phyloP scores from a whole-genome alignment of 2,888 invertebrate genomes.

The Erebia ligea region DNA sequence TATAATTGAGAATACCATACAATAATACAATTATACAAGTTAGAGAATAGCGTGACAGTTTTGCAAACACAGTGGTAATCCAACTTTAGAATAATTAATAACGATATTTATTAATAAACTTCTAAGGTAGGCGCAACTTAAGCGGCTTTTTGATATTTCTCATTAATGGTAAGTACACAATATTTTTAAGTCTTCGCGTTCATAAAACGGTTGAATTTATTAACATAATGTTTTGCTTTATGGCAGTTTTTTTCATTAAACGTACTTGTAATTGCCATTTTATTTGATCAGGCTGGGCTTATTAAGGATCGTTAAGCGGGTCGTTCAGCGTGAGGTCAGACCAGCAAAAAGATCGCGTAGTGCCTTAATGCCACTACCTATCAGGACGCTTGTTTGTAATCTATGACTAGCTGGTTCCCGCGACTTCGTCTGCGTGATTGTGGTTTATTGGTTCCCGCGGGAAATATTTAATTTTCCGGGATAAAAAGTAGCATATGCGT shows the following conservation, averaged over 20 bases:
- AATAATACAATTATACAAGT: not conserved
- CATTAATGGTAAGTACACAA: not conserved
- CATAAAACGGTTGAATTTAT: conserved; percentile 1
- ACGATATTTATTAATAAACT: not conserved
- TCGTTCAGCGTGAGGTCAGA: too few relatives aligned
- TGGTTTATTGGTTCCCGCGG: too few relatives aligned
- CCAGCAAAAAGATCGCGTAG: too few relatives aligned
- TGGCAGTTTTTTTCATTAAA: conserved; percentile 2
- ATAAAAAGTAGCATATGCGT: too few relatives aligned
- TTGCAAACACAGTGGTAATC: not conserved
- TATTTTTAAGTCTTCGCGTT: not conserved
- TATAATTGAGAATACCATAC: too few relatives aligned
- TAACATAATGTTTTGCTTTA: not conserved
- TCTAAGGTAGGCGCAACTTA: not conserved
- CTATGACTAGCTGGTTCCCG: too few relatives aligned
- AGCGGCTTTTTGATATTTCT: not conserved
- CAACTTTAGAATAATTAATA: conserved; percentile 1
- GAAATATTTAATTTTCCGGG: too few relatives aligned
- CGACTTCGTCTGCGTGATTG: too few relatives aligned
- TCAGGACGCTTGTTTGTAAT: too few relatives aligned
- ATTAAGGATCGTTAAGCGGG: too few relatives aligned
- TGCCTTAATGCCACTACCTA: too few relatives aligned
- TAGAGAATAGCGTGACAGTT: not conserved
- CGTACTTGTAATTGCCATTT: conserved; percentile 1
- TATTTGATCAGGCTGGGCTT: not conserved